A percentile compares a stretch with the other conserved stretches of the same genome.
These are phyloP conservation scores for Malurus splendens DNA, from an alignment of 2,797 vertebrate genomes.

Conservation along the genomic window DNA sequence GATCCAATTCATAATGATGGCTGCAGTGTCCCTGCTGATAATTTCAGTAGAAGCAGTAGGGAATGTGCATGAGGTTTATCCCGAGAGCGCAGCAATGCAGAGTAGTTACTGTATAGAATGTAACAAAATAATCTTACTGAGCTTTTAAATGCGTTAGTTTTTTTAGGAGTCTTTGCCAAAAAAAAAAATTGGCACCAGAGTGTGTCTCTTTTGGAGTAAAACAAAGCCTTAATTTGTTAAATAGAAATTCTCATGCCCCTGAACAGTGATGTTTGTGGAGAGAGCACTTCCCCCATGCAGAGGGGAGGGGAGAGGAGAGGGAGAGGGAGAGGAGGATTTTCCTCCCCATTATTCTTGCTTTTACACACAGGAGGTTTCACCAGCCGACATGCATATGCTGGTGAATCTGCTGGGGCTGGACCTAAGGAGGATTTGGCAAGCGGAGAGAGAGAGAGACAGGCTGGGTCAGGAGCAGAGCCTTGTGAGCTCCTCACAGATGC, in stretches of 20 bases:
- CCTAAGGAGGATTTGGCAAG: neutral
- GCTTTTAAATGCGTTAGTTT: neutral
- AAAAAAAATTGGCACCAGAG: neutral
- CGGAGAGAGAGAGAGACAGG: fast-evolving
- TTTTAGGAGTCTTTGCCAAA: neutral
- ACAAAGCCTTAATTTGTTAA: neutral
- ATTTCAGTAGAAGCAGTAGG: neutral
- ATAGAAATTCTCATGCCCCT: neutral
- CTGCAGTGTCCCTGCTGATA: neutral
- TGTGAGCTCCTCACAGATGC: neutral
- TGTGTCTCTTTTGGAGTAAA: neutral
- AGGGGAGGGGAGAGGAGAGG: neutral
- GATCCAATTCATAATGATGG: neutral
- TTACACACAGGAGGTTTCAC: neutral
- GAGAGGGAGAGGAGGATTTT: neutral
- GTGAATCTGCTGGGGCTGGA: neutral
- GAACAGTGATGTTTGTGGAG: neutral
- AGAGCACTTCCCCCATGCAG: neutral
- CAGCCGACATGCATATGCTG: fast-evolving
- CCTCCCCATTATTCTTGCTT: neutral
- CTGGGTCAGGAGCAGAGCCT: neutral
- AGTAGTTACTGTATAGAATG: neutral
- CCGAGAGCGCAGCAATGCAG: neutral
- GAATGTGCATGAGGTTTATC: neutral
- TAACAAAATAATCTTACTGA: neutral